Base-by-base conservation (phyloP, 2,797 vertebrate species). In the Anniella stebbinsi region DNA sequence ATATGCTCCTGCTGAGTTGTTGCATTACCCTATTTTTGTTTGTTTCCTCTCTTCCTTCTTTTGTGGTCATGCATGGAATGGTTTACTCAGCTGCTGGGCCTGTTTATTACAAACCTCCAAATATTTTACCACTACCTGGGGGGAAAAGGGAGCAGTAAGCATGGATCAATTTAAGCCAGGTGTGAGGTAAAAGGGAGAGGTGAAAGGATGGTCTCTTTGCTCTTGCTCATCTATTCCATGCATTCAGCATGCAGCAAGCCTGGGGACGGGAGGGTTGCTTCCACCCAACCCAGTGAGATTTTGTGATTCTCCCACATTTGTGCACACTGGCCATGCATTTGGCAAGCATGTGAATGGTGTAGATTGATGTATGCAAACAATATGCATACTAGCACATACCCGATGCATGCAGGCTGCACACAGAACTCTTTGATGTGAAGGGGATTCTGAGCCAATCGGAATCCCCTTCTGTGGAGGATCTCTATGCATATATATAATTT, bases 1-100 rank as follows among this genome's bases (percentile, higher is more conserved):
- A 76, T 81, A 33, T 36, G 67, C 18, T 87, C 77, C 86, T 86
- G 41, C 63, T 83, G 91, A 23, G 38, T 75, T 33, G 38, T 36
- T 60, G n/a, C 63, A n/a, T 69, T 70, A 54, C 63, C 21, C 18
- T 63, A 48, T 57, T 81, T 80, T 72, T 54, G 21, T 84, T 77
- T 51, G 41, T 81, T 81, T 48, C 12, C 21, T 63, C 33, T 48
- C 36, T 70, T 33, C 63, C 45, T 89, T 21, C 51, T 77, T 69
- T 81, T 30, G 41, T 48, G 25, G 7, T 66, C 33, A 81, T 70
- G 69, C 54, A 25, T 33, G 51, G 6, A 76, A 72, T 63, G 21
- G 54, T 21, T 80, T 41, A 1, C 9, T 86, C 21, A 81, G 25
- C 48, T 60, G n/a, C n/a, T 2, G 5, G 25, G 48, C 12, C 4